Evolutionary conservation across 2,113 vertebrate genomes (phyloP).

Genomic region (Hemiscyllium ocellatum): DNA sequence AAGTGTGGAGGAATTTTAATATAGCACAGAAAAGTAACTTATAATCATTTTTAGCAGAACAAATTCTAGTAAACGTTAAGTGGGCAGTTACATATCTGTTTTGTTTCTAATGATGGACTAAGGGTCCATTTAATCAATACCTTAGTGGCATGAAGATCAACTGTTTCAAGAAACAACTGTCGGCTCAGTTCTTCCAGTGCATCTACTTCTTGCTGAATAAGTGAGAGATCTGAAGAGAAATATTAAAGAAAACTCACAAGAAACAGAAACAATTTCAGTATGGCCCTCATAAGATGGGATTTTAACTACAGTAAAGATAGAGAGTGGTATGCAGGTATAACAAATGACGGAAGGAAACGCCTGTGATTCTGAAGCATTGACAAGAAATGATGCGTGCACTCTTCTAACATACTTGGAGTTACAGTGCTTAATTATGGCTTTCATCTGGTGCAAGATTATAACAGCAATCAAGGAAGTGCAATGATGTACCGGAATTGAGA

Average conservation of each 20-base stretch:
- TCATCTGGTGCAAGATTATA: background rate
- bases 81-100: no score
- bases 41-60: background rate
- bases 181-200: slow-evolving; percentile 91
- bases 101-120: background rate
- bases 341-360: background rate
- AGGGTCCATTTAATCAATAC: slow-evolving; percentile 50
- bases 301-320: background rate
- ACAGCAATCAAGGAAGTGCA: background rate
- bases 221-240: slow-evolving; percentile 71
- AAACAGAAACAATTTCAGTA: background rate
- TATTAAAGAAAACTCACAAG: slow-evolving; percentile 46
- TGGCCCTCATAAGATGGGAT: background rate
- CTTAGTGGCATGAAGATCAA: slow-evolving; percentile 91
- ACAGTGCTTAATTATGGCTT: background rate
- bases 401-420: background rate
- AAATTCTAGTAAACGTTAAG: background rate
- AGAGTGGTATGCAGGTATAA: background rate
- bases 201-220: slow-evolving; percentile 95
- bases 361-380: background rate
- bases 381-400: background rate
- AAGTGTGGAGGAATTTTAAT: background rate
- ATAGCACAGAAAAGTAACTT: background rate
- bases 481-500: background rate
- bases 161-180: slow-evolving; percentile 96